Percentiles rank a stretch among this genome's conserved stretches.
These are phyloP conservation scores for Propsilocerus akamusi DNA, from an alignment of 1,140 invertebrate species.

Conservation along the genomic window DNA sequence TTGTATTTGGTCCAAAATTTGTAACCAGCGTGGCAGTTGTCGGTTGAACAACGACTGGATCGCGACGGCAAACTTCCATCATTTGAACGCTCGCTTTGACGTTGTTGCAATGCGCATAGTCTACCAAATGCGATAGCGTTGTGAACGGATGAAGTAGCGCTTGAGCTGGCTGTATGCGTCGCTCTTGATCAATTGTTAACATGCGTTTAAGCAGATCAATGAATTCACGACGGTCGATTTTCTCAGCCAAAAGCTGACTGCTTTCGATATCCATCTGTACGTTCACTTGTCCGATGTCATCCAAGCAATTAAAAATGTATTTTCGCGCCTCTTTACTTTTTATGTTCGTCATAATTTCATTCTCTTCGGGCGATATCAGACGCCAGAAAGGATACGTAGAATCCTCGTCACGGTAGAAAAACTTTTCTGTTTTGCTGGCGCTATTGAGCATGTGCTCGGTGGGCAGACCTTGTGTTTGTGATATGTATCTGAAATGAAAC, in stretches of 20 bases:
- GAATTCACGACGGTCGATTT: constrained; percentile 88
- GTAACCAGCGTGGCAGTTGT: constrained; percentile 37
- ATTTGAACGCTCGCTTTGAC: constrained; percentile 88
- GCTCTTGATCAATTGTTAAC: constrained; percentile 95
- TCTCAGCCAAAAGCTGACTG: constrained; percentile 85
- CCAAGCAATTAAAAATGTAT: constrained; percentile 98
- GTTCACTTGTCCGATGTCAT: constrained; percentile 97
- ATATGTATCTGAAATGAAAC: constrained; percentile 34
- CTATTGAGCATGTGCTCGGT: constrained; percentile 98
- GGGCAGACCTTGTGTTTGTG: constrained; percentile 63
- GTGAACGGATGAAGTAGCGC: constrained; percentile 92
- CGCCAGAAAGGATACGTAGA: constrained; percentile 96
- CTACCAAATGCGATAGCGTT: constrained; percentile 77
- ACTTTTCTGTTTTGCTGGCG: constrained; percentile 95
- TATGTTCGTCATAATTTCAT: constrained; percentile 92
- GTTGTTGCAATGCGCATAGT: constrained; percentile 93
- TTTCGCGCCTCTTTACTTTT: constrained; percentile 99
- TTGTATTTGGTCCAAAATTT: constrained; percentile 55
- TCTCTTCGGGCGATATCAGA: constrained; percentile 94
- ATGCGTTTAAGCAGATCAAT: constrained; percentile 93
- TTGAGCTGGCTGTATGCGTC: constrained; percentile 85
- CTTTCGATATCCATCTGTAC: constrained; percentile 93
- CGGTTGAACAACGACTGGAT: constrained; percentile 31
- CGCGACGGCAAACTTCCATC: constrained; percentile 75
- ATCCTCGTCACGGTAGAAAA: constrained; percentile 94